phyloP scores from a whole-genome alignment of 2,113 vertebrate species.

The Percina caprodes region DNA sequence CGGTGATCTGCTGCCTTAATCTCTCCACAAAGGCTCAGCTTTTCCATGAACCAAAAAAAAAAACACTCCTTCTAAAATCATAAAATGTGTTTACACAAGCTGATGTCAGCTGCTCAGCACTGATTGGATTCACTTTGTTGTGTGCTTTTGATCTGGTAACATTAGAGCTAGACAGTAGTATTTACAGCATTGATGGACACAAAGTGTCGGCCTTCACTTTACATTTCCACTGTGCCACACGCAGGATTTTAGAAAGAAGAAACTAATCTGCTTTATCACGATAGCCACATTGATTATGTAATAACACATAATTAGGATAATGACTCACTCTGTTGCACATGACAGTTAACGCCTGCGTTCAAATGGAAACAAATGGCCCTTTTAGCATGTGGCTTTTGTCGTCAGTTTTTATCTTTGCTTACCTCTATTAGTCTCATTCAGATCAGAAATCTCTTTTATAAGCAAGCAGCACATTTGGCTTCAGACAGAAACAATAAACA shows the following conservation, averaged over 20 bases:
- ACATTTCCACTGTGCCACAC: conserved; percentile 21
- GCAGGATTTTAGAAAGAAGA: conserved; percentile 27
- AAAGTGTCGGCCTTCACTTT: conserved; percentile 30
- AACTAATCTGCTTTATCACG: conserved; percentile 41
- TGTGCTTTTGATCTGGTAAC: conserved; percentile 48
- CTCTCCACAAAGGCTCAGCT: conserved; percentile 48
- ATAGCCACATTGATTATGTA: conserved; percentile 63
- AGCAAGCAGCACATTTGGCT: conserved; percentile 11
- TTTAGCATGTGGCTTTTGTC: conserved; percentile 22
- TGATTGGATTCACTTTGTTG: conserved; percentile 66
- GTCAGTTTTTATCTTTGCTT: conserved; percentile 43
- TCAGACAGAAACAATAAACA: conserved; percentile 7
- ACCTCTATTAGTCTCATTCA: conserved; percentile 57
- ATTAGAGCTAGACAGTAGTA: conserved; percentile 19
- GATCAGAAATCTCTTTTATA: conserved; percentile 40
- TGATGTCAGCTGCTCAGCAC: conserved; percentile 40
- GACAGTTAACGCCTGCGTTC: conserved; percentile 40
- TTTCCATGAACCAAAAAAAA: conserved; percentile 32
- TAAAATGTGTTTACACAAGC: conserved; percentile 56
- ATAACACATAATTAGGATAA: conserved; percentile 59
- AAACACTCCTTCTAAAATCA: conserved; percentile 51
- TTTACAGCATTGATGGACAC: conserved; percentile 33
- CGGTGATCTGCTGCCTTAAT: conserved; percentile 63
- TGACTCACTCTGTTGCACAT: conserved; percentile 48
- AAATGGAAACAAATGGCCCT: conserved; percentile 36